These are phyloP conservation scores for Caenorhabditis afra DNA, from an alignment of 2,888 invertebrate species.

Conservation along the genomic window DNA sequence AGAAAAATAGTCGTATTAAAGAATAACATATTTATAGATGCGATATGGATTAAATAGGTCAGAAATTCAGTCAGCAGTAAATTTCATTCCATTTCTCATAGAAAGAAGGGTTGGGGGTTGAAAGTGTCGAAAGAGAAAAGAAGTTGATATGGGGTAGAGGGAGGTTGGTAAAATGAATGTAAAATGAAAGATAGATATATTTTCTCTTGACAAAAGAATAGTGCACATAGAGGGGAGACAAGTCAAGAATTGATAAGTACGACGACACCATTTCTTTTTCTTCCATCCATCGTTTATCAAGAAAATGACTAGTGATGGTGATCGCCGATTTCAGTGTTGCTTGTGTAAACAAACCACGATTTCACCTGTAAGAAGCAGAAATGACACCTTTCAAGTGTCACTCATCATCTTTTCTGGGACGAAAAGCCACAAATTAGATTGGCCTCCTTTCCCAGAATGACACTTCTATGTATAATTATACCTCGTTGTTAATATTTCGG, in stretches of 20 bases:
- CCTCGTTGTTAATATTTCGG: slow-evolving; percentile 52
- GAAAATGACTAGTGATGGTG: slow-evolving; percentile 27
- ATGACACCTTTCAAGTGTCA: slow-evolving; percentile 25
- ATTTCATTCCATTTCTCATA: slow-evolving; percentile 23
- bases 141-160: background rate
- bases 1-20: too few species aligned
- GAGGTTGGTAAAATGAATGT: background rate
- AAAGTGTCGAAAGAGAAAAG: background rate
- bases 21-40: too few species aligned
- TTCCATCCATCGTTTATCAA: background rate
- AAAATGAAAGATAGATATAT: background rate
- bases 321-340: slow-evolving; percentile 54
- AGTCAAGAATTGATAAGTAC: background rate
- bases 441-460: background rate
- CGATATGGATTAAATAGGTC: too few species aligned
- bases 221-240: background rate
- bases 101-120: slow-evolving; percentile 1
- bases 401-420: slow-evolving; percentile 1
- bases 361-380: slow-evolving; percentile 47
- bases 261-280: background rate
- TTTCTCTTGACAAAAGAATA: slow-evolving; percentile 4
- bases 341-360: slow-evolving; percentile 58
- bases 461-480: too few species aligned
- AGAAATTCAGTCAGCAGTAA: slow-evolving; percentile 6
- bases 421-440: slow-evolving; percentile 11